These are phyloP conservation scores for Endotricha flammealis DNA, from an alignment of 2,888 invertebrate species.

Conservation along the genomic window DNA sequence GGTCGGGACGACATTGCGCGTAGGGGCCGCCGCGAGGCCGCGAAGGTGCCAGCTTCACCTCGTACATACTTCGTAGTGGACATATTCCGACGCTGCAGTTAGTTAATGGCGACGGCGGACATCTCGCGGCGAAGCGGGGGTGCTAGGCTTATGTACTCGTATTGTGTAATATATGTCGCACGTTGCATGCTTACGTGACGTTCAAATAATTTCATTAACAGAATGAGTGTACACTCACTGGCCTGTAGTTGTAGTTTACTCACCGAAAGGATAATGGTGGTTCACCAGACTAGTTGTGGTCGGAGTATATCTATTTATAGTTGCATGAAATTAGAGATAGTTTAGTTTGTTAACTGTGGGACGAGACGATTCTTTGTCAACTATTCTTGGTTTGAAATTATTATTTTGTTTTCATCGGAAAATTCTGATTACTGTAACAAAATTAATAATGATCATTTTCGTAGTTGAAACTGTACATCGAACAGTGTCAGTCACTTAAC, in stretches of 20 bases:
- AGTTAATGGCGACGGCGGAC: constrained; percentile 8
- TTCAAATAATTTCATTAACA: constrained; percentile 26
- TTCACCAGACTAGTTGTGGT: constrained; percentile 32
- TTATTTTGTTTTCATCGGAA: not conserved
- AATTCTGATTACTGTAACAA: not conserved
- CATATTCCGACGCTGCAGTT: constrained; percentile 9
- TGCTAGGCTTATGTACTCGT: constrained; percentile 41
- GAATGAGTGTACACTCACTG: constrained; percentile 33
- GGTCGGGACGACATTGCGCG: constrained; percentile 71
- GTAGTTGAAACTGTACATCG: constrained; percentile 18
- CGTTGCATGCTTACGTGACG: constrained; percentile 46
- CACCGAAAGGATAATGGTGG: constrained; percentile 31
- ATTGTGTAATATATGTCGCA: constrained; percentile 33
- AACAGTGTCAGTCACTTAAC: constrained; percentile 12
- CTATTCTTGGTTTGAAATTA: not conserved
- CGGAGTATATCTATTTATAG: constrained; percentile 40
- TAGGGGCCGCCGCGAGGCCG: constrained; percentile 36
- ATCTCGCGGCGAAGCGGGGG: constrained; percentile 16
- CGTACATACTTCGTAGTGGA: constrained; percentile 16
- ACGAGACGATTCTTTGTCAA: constrained; percentile 31
- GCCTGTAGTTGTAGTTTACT: constrained; percentile 40
- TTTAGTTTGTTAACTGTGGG: constrained; percentile 45
- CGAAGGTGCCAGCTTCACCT: constrained; percentile 32
- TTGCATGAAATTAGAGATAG: constrained; percentile 62
- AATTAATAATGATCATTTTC: not conserved